A percentile compares a stretch with the other conserved stretches of the same genome.
Conservation (phyloP, 1,140 invertebrate genomes). For the Drosophila pachea region DNA sequence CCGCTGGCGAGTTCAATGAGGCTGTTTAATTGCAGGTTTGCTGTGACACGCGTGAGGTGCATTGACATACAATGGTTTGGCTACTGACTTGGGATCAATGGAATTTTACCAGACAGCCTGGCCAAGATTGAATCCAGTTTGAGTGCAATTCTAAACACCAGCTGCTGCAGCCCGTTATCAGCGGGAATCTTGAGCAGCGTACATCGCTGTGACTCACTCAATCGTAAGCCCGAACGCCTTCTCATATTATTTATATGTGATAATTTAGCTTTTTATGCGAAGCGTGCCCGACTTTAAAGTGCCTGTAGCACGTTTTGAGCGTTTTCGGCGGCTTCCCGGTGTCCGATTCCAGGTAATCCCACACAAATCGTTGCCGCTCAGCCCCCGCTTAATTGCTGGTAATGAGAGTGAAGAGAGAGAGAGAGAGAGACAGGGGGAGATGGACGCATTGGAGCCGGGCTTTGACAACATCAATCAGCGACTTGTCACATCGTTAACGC, state of each 20-base stretch:
- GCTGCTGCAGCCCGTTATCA: neutral
- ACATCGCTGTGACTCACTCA: neutral
- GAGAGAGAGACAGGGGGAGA: neutral
- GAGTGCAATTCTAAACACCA: too few relatives aligned
- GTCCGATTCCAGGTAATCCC: slow-evolving; percentile 37
- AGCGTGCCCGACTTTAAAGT: slow-evolving; percentile 11
- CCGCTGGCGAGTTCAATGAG: neutral
- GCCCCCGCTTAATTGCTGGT: slow-evolving; percentile 27
- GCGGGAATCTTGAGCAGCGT: neutral
- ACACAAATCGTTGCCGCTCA: slow-evolving; percentile 4
- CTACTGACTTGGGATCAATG: neutral
- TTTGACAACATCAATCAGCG: slow-evolving; percentile 59
- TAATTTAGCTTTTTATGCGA: slow-evolving; percentile 2
- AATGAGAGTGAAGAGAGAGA: slow-evolving; percentile 25
- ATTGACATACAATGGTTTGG: too few relatives aligned
- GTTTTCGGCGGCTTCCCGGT: slow-evolving; percentile 25
- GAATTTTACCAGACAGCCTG: neutral
- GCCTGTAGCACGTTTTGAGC: neutral
- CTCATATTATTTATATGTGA: neutral
- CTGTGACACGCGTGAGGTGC: too few relatives aligned
- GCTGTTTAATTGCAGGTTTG: neutral
- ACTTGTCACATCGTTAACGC: slow-evolving; percentile 48
- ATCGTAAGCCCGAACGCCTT: neutral
- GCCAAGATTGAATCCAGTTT: too few relatives aligned
- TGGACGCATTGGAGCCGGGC: slow-evolving; percentile 8